Base-by-base conservation (phyloP, 2,797 vertebrate species). In the Siniperca undulata region DNA sequence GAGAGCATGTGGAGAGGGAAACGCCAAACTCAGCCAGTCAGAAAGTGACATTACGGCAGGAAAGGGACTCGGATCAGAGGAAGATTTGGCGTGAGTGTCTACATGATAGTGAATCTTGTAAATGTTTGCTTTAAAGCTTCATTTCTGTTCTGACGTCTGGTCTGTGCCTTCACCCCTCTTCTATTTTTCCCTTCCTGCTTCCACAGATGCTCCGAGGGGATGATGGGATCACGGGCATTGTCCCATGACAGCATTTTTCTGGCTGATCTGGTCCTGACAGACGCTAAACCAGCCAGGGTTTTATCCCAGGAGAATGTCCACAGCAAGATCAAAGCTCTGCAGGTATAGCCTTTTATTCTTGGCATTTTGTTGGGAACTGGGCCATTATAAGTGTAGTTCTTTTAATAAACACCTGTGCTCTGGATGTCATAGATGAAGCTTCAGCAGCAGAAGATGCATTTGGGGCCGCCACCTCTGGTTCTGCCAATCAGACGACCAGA, bases 241-340 rank as follows among this genome's bases (percentile, higher is more conserved):
- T 99, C 98, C 71, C 97, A 98, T 7, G 98, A 99, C 77, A 99
- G 98, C 92, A 97, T 99, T 92, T 99, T 99, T 91, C 95, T 97
- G 88, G 95, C 95, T 27, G 97, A 98, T 74, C 86, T 95, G 38
- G 94, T 78, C 59, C 95, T 95, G 90, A 94, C 96, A 46, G 93
- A 97, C 22, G 12, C 90, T 71, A 96, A 96, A 74, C 96, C 97
- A 5, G 88, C 93, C 42, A 95, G 96, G 84, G 96, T 96, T 24
- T 96, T 97, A 87, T 99, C 98, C 80, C 97, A 99, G 78, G 98
- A 99, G 89, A 98, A 97, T 0, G 86, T 98, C 84, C 97, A 97
- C 64, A 95, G 97, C 91, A 97, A 96, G 74, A 97, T 99, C 84
- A 97, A 96, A 95, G 95, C 96, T 82, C 93, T 99, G 71, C 98